These are phyloP conservation scores for Ischnura elegans DNA, from an alignment of 2,888 invertebrate species.

Conservation along the genomic window DNA sequence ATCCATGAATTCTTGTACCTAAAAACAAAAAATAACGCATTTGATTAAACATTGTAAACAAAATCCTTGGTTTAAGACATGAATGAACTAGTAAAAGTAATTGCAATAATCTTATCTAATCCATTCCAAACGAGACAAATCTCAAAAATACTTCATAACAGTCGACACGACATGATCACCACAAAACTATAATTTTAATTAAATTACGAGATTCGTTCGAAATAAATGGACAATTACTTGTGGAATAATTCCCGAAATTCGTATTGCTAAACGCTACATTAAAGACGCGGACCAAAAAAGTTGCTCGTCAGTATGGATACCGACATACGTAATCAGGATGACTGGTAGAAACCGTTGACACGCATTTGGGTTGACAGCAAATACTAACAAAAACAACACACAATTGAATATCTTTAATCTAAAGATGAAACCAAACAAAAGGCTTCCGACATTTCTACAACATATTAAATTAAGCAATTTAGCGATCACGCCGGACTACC, in stretches of 20 bases:
- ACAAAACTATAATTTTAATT: neutral
- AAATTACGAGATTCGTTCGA: too few species aligned
- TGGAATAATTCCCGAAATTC: too few species aligned
- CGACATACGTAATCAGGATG: constrained; percentile 1
- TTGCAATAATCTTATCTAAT: too few species aligned
- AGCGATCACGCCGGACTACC: neutral
- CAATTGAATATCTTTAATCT: neutral
- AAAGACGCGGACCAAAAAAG: neutral
- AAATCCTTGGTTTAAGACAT: too few species aligned
- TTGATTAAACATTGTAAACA: too few species aligned
- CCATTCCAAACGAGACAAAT: too few species aligned
- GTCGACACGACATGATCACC: neutral
- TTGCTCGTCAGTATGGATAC: neutral
- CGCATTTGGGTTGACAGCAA: neutral
- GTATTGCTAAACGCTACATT: neutral
- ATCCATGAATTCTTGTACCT: constrained; percentile 96
- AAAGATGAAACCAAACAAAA: neutral
- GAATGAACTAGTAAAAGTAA: too few species aligned
- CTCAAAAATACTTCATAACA: neutral
- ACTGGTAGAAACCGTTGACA: constrained; percentile 6
- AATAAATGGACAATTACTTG: neutral
- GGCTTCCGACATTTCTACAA: neutral
- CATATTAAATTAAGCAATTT: neutral
- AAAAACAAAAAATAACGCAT: constrained; percentile 75
- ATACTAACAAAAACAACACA: neutral